These are phyloP conservation scores for Nephrocerus scutellatus DNA, from an alignment of 2,888 invertebrate genomes.

Conservation along the genomic window DNA sequence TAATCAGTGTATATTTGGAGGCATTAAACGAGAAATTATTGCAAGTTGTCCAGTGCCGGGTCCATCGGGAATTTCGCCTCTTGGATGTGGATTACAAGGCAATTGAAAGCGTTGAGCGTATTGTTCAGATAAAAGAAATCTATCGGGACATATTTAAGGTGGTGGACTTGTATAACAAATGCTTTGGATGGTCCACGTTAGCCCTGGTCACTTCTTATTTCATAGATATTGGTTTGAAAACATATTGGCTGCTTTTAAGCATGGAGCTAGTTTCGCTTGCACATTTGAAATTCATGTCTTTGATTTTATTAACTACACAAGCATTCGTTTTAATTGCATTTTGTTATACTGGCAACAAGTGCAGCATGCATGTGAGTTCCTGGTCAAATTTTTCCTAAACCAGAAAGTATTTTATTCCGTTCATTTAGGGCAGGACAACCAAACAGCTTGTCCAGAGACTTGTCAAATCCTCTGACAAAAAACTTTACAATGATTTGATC, in stretches of 20 bases:
- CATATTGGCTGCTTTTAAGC: constrained; percentile 24
- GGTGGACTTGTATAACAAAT: constrained; percentile 19
- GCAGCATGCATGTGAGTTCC: constrained; percentile 15
- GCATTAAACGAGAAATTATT: constrained; percentile 9
- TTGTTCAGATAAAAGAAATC: constrained; percentile 18
- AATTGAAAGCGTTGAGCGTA: constrained; percentile 13
- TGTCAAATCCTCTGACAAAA: constrained; percentile 4
- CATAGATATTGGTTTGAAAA: constrained; percentile 22
- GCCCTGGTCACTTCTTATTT: constrained; percentile 18
- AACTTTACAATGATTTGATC: constrained; percentile 15
- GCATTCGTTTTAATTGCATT: constrained; percentile 9
- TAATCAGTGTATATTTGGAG: constrained; percentile 11
- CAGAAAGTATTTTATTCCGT: neutral
- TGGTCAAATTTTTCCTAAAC: neutral
- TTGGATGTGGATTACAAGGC: constrained; percentile 18
- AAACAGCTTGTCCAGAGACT: neutral
- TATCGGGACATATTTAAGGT: constrained; percentile 19
- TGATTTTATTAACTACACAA: constrained; percentile 14
- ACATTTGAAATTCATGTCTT: constrained; percentile 10
- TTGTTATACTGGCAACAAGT: constrained; percentile 18
- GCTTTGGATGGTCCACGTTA: constrained; percentile 24
- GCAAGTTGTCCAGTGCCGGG: constrained; percentile 13
- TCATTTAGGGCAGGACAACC: neutral
- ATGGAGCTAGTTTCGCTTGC: constrained; percentile 15
- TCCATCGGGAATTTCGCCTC: constrained; percentile 10